A percentile compares a stretch with the other conserved stretches of the same genome.
phyloP scores from a whole-genome alignment of 2,113 vertebrate species.

The Stigmatopora argus region DNA sequence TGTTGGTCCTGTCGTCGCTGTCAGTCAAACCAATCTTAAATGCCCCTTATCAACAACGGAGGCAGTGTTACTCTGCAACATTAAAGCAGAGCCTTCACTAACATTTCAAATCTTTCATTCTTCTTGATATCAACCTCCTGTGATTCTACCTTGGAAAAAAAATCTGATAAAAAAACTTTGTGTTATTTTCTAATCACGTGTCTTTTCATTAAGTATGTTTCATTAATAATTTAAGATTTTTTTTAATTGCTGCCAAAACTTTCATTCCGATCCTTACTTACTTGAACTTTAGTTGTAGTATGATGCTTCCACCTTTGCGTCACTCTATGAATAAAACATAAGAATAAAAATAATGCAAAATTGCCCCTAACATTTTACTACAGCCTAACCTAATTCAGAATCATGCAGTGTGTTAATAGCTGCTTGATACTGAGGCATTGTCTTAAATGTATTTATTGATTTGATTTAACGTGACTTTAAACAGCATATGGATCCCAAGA shows the following conservation, averaged over 20 bases:
- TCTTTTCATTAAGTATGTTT: too few species aligned
- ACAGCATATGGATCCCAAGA: not conserved
- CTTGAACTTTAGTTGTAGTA: not conserved
- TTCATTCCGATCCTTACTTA: not conserved
- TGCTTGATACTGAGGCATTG: not conserved
- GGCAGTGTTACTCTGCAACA: not conserved
- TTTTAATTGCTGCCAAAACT: not conserved
- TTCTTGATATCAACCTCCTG: not conserved
- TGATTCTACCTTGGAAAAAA: too few species aligned
- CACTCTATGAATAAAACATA: too few species aligned
- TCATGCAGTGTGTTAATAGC: not conserved
- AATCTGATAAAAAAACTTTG: too few species aligned
- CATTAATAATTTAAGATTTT: not conserved
- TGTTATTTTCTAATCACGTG: too few species aligned
- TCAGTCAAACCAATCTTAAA: slow-evolving; percentile 6
- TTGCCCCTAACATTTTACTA: too few species aligned
- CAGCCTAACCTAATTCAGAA: not conserved
- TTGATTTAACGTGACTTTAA: not conserved
- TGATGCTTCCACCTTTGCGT: too few species aligned
- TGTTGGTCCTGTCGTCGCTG: slow-evolving; percentile 2
- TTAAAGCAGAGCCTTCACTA: slow-evolving; percentile 2
- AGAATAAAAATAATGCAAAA: too few species aligned
- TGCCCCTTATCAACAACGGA: slow-evolving; percentile 5
- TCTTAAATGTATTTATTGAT: not conserved
- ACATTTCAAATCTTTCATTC: not conserved